Conservation (phyloP, 1,140 invertebrate genomes). For the Ceratina australensis region DNA sequence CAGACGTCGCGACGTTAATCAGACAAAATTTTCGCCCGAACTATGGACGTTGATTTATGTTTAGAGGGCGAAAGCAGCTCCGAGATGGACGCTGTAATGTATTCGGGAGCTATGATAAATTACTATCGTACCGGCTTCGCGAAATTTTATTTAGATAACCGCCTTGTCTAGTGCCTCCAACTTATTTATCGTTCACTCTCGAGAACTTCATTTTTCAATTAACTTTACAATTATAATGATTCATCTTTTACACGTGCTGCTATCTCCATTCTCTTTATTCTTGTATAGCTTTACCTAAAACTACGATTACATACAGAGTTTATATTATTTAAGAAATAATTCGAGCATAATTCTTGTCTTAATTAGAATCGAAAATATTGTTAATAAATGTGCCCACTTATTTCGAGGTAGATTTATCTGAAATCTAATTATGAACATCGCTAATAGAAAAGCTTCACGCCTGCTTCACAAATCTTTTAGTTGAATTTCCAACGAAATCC, state of each 20-base stretch:
- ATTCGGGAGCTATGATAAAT: constrained; percentile 1
- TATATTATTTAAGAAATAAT: too few species aligned
- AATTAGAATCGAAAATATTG: too few species aligned
- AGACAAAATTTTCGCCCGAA: constrained; percentile 1
- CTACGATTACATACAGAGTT: too few species aligned
- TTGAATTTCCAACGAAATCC: not conserved
- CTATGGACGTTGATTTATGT: constrained; percentile 26
- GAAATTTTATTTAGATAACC: not conserved
- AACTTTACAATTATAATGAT: too few species aligned
- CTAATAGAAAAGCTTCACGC: not conserved
- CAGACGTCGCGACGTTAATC: constrained; percentile 24
- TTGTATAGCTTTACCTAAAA: too few species aligned
- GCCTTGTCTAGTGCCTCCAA: not conserved
- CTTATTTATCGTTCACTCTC: not conserved
- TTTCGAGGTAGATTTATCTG: too few species aligned
- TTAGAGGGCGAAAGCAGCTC: too few species aligned
- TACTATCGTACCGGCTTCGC: not conserved
- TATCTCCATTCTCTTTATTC: too few species aligned
- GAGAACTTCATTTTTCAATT: too few species aligned
- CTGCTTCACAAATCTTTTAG: not conserved
- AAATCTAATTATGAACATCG: not conserved
- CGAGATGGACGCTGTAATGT: not conserved
- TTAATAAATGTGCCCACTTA: too few species aligned
- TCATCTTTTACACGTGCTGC: too few species aligned
- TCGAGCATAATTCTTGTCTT: too few species aligned